Evolutionary conservation across 2,797 vertebrate genomes (phyloP).

Genomic region (Pseudochirops corinnae): DNA sequence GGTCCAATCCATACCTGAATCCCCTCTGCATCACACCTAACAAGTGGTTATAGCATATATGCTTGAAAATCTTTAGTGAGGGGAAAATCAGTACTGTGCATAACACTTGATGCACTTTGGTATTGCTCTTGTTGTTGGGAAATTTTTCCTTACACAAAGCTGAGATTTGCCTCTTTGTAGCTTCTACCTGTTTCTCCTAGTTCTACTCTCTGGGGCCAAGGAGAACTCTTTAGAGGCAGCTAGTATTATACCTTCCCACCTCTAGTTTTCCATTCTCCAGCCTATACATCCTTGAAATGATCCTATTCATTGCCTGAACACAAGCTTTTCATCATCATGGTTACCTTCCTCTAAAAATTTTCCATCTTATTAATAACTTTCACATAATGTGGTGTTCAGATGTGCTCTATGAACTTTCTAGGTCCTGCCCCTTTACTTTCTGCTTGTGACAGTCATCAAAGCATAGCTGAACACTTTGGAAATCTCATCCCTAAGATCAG

Average conservation of each 20-base stretch:
- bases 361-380: background rate
- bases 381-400: background rate
- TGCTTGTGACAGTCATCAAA: background rate
- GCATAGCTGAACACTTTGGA: background rate
- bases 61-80: background rate
- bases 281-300: background rate
- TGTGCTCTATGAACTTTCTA: background rate
- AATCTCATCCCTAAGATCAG: background rate
- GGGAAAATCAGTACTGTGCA: background rate
- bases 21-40: background rate
- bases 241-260: background rate
- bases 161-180: background rate
- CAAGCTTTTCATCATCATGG: background rate
- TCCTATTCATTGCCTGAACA: background rate
- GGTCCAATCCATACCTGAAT: background rate
- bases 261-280: background rate
- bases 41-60: background rate
- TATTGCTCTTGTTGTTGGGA: background rate
- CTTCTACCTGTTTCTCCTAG: background rate
- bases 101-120: background rate
- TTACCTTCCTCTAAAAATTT: background rate
- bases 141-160: background rate
- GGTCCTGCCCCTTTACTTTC: background rate
- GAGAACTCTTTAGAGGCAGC: background rate
- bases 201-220: background rate